These are phyloP conservation scores for Amphipoea oculea DNA, from an alignment of 2,888 invertebrate genomes.

Conservation along the genomic window DNA sequence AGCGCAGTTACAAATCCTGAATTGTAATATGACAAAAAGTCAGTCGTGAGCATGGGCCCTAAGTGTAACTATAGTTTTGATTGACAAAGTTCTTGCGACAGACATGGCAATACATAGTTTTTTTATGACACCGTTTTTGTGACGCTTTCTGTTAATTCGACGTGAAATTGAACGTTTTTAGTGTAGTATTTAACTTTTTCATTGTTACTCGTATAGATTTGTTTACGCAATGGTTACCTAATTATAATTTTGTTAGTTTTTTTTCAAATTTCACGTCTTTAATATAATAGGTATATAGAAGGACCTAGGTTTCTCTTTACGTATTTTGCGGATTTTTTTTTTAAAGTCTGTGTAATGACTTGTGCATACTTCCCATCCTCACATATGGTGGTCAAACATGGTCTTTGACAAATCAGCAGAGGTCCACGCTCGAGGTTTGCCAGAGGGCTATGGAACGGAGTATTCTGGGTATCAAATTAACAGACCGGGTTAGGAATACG, in stretches of 20 bases:
- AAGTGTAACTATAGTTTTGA: slow-evolving; percentile 58
- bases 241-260: slow-evolving; percentile 4
- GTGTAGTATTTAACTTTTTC: slow-evolving; percentile 48
- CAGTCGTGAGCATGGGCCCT: slow-evolving; percentile 35
- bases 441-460: too few relatives aligned
- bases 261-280: not conserved
- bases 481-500: too few relatives aligned
- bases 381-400: too few relatives aligned
- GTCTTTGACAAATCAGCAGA: too few relatives aligned
- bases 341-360: too few relatives aligned
- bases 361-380: too few relatives aligned
- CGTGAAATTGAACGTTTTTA: slow-evolving; percentile 65
- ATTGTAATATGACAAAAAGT: slow-evolving; percentile 2
- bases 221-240: slow-evolving; percentile 29
- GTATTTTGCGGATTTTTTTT: too few relatives aligned
- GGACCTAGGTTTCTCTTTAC: too few relatives aligned
- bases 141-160: slow-evolving; percentile 58
- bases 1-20: not conserved
- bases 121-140: slow-evolving; percentile 61
- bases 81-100: slow-evolving; percentile 63
- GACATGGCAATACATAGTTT: slow-evolving; percentile 58
- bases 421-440: too few relatives aligned
- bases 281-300: too few relatives aligned
- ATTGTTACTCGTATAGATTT: slow-evolving; percentile 13
- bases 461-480: too few relatives aligned